phyloP scores from a whole-genome alignment of 2,113 vertebrate species.

The Thryonomys swinderianus region DNA sequence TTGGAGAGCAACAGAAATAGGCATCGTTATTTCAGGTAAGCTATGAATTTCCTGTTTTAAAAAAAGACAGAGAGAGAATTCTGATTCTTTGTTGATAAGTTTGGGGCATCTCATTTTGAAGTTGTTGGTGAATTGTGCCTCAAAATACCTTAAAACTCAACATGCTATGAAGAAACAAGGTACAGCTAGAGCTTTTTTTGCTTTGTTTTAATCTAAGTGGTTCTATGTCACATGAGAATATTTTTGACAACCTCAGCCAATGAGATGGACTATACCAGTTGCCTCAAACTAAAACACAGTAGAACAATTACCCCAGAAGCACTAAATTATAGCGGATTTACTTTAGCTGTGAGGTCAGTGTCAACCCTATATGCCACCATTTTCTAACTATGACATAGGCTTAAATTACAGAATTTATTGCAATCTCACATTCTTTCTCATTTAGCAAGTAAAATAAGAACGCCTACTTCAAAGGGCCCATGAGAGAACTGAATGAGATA shows the following conservation, averaged over 20 bases:
- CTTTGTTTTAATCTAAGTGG: background rate
- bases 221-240: background rate
- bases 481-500: background rate
- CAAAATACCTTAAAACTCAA: background rate
- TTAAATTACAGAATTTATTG: background rate
- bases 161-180: background rate
- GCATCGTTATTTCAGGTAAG: background rate
- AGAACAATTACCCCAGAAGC: background rate
- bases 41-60: background rate
- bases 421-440: background rate
- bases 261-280: background rate
- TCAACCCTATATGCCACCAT: background rate
- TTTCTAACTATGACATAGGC: background rate
- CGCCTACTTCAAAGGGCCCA: background rate
- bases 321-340: background rate
- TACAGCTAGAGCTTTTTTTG: accelerated
- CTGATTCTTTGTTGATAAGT: background rate
- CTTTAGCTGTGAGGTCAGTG: background rate
- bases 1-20: background rate
- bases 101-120: background rate
- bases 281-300: background rate
- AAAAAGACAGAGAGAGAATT: background rate
- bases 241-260: background rate
- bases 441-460: background rate
- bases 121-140: background rate